Evolutionary conservation across 2,797 vertebrate species (phyloP), one percentile per base, ranked within the genome.

Genomic region (Siniperca undulata): DNA sequence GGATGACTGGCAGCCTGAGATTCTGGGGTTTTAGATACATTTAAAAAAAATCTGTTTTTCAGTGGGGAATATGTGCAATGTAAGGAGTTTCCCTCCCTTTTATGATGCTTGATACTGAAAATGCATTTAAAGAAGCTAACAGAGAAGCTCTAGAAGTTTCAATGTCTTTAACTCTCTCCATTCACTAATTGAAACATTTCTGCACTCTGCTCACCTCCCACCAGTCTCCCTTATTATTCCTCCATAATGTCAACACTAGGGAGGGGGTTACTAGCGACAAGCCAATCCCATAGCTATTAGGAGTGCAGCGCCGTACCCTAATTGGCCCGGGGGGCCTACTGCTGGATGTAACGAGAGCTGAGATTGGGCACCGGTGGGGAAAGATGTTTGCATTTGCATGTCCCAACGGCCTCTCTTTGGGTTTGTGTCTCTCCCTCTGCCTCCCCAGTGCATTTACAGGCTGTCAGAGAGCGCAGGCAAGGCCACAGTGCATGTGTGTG

Each of bases 271-370:
- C 8, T 9, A 40, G 13, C 3, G 34, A 52, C 2, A 2, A 40
- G 55, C 78, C 72, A 89, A 83, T 88, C 77, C 62, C 40, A 48
- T 1, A 27, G 70, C 70, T 74, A 75, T 56, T 58, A 65, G 55
- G 58, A 80, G 60, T 52, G 24, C 74, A 80, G 86, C 44, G 64
- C 69, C 0, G 7, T n/a, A 61, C 71, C 60, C 77, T 93, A 86
- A 90, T 91, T 90, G 85, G 85, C 77, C 73, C 72, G 65, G 27
- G 86, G 74, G 86, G 58, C 22, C 75, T 16, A 53, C 70, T 65
- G 60, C 76, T 78, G 22, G 58, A 86, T 80, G 87, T 91, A 87
- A 93, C 88, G 52, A 72, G 89, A 93, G 78, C 78, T 92, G 91
- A 91, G 91, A 84, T 69, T 52, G 73, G 83, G 86, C 30, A 53